phyloP scores from a whole-genome alignment of 2,113 vertebrate species.

The Progne subis region DNA sequence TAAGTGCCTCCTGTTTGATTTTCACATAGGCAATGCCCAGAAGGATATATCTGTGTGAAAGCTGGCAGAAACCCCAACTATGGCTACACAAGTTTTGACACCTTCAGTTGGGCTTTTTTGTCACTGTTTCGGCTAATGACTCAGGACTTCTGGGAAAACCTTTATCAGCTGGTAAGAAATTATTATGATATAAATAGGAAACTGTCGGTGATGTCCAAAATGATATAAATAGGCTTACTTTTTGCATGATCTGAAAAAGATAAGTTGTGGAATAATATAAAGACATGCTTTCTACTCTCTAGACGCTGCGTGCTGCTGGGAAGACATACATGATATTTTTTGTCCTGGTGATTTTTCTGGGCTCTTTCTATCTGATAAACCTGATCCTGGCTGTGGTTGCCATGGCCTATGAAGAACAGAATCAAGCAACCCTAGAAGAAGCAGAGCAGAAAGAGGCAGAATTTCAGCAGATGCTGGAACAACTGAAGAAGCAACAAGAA shows the following conservation, averaged over 20 bases:
- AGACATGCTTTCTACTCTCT: constrained; percentile 4
- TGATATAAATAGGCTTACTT: background rate
- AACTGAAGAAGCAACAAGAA: constrained; percentile 89
- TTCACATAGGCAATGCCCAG: constrained; percentile 86
- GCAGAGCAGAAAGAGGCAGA: constrained; percentile 89
- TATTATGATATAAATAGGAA: background rate
- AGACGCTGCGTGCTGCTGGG: constrained; percentile 91
- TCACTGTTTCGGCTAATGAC: constrained; percentile 96
- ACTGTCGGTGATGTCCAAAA: background rate
- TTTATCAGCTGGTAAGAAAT: constrained; percentile 89
- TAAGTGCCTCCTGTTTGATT: background rate
- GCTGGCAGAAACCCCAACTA: constrained; percentile 90
- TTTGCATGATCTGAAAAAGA: background rate
- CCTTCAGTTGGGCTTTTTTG: constrained; percentile 95
- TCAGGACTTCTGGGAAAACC: constrained; percentile 96
- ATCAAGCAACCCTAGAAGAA: constrained; percentile 89
- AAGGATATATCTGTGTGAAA: constrained; percentile 83
- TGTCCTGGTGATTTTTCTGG: constrained; percentile 94
- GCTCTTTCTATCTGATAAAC: constrained; percentile 94
- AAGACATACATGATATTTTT: constrained; percentile 98
- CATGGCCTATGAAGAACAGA: constrained; percentile 97
- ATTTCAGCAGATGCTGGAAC: constrained; percentile 89
- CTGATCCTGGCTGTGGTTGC: constrained; percentile 95
- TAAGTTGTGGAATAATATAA: background rate
- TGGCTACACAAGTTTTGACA: constrained; percentile 94